phyloP scores from a whole-genome alignment of 2,797 vertebrate genomes.

The Phylloscopus collybita region DNA sequence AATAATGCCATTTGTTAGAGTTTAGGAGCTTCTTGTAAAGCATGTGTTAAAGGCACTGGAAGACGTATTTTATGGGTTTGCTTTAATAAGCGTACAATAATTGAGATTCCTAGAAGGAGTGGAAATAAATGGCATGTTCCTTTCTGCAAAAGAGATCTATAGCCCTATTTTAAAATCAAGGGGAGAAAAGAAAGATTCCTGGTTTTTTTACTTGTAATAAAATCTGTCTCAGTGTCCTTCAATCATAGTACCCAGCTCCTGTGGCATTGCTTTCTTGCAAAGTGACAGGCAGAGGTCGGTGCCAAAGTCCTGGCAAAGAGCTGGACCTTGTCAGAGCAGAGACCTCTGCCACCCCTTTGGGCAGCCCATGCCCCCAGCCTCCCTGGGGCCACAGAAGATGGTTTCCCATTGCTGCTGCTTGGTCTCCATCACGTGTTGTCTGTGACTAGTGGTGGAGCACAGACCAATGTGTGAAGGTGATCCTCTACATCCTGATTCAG shows the following conservation, averaged over 20 bases:
- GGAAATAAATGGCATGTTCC: constrained; percentile 63
- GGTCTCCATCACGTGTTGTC: neutral
- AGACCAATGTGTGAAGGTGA: neutral
- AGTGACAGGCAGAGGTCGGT: neutral
- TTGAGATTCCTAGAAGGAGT: constrained; percentile 71
- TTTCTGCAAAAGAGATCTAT: constrained; percentile 52
- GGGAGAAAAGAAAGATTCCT: neutral
- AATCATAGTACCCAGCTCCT: neutral
- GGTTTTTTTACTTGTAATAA: constrained; percentile 6
- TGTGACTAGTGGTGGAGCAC: neutral
- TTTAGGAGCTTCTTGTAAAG: constrained; percentile 49
- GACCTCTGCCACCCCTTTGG: neutral
- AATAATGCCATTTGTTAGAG: constrained; percentile 48
- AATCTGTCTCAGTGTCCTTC: neutral
- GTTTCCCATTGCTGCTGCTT: neutral
- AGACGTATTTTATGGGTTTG: constrained; percentile 67
- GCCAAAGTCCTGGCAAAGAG: neutral
- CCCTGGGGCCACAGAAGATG: neutral
- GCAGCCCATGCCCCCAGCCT: neutral
- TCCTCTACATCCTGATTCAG: neutral
- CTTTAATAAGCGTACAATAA: constrained; percentile 74
- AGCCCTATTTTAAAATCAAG: neutral
- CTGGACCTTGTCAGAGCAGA: neutral
- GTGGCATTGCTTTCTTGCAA: neutral
- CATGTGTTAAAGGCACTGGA: constrained; percentile 26